These are phyloP conservation scores for Aythya fuligula DNA, from an alignment of 2,797 vertebrate species.

Conservation along the genomic window DNA sequence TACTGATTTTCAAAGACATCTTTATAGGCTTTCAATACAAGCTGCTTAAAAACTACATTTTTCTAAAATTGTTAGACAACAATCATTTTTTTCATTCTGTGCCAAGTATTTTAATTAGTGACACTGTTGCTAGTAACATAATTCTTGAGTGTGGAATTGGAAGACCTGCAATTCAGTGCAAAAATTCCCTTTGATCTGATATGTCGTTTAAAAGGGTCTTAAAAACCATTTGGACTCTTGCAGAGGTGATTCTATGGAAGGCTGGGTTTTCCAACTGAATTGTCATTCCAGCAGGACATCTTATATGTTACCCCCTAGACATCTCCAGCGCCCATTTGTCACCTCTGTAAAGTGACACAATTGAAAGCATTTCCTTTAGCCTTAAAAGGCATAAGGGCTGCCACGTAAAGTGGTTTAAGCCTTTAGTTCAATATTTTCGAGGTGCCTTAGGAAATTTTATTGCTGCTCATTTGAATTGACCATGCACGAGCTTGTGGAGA, in stretches of 20 bases:
- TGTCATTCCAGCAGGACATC: background rate
- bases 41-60: background rate
- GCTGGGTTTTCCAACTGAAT: too few species aligned
- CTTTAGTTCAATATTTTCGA: background rate
- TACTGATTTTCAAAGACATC: background rate
- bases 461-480: background rate
- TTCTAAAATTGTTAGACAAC: background rate
- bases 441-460: background rate
- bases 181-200: background rate
- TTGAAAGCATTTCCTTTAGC: background rate
- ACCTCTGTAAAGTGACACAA: background rate
- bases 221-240: background rate
- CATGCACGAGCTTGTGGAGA: background rate
- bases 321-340: background rate
- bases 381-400: background rate
- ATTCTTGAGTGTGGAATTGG: background rate
- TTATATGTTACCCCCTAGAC: background rate
- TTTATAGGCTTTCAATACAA: background rate
- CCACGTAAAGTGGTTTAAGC: background rate
- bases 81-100: background rate
- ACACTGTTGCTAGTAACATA: background rate
- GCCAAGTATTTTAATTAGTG: constrained; percentile 9
- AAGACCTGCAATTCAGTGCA: background rate
- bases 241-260: too few species aligned
- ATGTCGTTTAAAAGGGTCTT: background rate